Evolutionary conservation across 2,888 invertebrate genomes (phyloP), one percentile per base, ranked within the genome.

Genomic region (Caenorhabditis japonica): DNA sequence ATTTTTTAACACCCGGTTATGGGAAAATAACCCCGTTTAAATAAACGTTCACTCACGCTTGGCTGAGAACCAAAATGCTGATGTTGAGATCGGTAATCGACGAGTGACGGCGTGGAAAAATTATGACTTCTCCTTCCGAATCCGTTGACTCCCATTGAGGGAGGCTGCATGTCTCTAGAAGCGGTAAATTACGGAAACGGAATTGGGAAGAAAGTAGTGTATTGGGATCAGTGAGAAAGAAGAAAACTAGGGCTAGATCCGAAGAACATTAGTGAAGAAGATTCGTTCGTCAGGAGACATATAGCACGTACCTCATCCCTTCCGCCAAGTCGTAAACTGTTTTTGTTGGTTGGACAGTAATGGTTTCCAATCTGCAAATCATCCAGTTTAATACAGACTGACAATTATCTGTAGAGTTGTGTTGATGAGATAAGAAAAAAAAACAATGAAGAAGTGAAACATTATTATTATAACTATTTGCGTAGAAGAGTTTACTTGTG

Each of bases 91-190:
- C 69, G 51, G 69, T 64, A 62, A 69, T 75, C 75, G 55, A 56
- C 73, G 47, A 80, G 68, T 0, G 77, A 72, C 0, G 80, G 80
- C 17, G 76, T 70, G 13, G 77, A 74, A 47, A 72, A 78, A 30
- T 74, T 71, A 12, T 75, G 75, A 59, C 75, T 73, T 46, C 83
- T 27, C 36, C 79, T 66, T 38, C 77, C 76, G 47, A 80, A 80
- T 68, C 81, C 81, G 60, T 80, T 82, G 51, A 82, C 60, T 41
- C 83, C 81, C 80, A 83, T 83, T 15, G 77, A 68, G 7, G 81
- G 83, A 8, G 79, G 61, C n/a, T 69, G 66, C 75, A 71, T 75
- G 21, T 75, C 60, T 44, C 64, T 69, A 58, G 23, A 58, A 44
- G 27, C 30, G 2, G n/a, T 19, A 13, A 41, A 39, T 21, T 52